phyloP scores from a whole-genome alignment of 2,113 vertebrate species.

The Poeciliopsis occidentalis region DNA sequence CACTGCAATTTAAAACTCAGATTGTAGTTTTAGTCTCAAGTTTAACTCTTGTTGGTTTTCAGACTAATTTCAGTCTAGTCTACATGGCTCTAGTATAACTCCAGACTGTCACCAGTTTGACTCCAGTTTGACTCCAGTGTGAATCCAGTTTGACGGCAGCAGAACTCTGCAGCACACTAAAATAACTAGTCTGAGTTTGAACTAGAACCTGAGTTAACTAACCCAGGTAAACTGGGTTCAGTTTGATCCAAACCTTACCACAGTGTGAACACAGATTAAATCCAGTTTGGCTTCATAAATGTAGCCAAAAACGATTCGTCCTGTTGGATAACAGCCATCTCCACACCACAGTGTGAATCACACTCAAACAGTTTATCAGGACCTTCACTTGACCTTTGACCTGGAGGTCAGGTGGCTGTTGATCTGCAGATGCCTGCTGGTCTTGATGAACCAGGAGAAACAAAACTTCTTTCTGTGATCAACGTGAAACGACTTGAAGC shows the following conservation, averaged over 20 bases:
- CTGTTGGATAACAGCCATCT: no score
- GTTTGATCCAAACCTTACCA: not conserved
- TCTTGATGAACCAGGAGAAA: not conserved
- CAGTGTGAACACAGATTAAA: not conserved
- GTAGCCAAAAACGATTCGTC: no score
- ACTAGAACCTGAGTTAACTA: not conserved
- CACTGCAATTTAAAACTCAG: no score
- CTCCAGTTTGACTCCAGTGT: not conserved
- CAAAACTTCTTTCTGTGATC: conserved; percentile 16
- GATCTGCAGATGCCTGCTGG: not conserved
- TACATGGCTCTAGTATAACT: not conserved
- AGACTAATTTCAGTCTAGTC: not conserved
- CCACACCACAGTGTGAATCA: not conserved
- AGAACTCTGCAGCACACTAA: not conserved
- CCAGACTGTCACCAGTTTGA: not conserved
- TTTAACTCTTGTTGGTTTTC: not conserved
- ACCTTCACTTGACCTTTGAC: not conserved
- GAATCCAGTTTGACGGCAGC: not conserved
- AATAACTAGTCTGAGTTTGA: not conserved
- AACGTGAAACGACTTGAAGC: not conserved
- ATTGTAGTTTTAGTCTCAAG: not conserved
- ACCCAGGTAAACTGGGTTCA: not conserved
- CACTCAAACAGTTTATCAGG: no score
- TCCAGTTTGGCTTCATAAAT: not conserved
- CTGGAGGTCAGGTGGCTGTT: not conserved